Evolutionary conservation across 2,113 vertebrate genomes (phyloP).

Genomic region (Neomonachus schauinslandi): DNA sequence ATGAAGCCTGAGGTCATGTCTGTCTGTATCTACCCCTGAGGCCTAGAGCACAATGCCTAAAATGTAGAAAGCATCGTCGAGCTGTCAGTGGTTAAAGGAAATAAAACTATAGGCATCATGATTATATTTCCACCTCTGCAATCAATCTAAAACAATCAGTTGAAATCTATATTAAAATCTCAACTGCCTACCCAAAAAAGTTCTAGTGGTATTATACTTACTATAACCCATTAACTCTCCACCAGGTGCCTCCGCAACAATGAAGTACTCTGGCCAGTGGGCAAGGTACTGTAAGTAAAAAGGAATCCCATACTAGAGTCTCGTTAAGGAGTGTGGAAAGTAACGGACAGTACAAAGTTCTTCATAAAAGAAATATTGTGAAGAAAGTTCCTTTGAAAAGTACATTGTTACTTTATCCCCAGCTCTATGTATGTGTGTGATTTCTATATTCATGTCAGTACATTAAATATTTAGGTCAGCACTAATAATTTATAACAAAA

Average conservation of each 20-base stretch:
- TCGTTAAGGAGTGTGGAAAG: slow-evolving; percentile 82
- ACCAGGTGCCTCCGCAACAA: slow-evolving; percentile 96
- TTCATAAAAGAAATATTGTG: not conserved
- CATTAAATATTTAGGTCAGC: slow-evolving; percentile 1
- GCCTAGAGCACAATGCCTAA: not conserved
- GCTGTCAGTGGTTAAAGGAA: not conserved
- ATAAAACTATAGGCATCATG: not conserved
- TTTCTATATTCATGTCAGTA: not conserved
- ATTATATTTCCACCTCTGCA: not conserved
- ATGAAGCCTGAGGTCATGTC: not conserved
- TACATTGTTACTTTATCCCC: not conserved
- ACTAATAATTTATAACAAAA: not conserved
- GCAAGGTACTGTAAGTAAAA: slow-evolving; percentile 98
- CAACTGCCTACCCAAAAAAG: not conserved
- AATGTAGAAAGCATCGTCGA: not conserved
- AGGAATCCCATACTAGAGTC: slow-evolving; percentile 94
- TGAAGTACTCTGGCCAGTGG: slow-evolving; percentile 98
- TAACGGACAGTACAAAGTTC: not conserved
- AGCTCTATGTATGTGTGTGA: not conserved
- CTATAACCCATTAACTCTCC: slow-evolving; percentile 99
- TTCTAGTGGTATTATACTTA: slow-evolving; percentile 82
- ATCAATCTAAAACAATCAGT: not conserved
- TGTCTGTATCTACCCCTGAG: not conserved
- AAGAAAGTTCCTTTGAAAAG: not conserved
- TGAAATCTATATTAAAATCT: slow-evolving; percentile 31